Evolutionary conservation across 37 sponge, comb jelly and placozoan genomes (phyloP).

Genomic region (Oopsacas minuta): DNA sequence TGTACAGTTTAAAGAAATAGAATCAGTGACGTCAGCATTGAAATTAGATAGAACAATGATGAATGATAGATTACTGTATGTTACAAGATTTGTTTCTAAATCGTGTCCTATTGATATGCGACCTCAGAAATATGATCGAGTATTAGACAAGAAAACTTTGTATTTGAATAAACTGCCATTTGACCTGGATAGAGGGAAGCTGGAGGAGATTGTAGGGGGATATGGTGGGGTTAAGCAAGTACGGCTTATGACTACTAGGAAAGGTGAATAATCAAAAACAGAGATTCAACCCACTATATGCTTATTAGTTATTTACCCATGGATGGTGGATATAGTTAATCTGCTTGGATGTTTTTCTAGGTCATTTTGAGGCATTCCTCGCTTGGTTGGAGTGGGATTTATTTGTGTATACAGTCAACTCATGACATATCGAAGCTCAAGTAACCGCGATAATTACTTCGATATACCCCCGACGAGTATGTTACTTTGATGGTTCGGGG

Average conservation of each 20-base stretch:
- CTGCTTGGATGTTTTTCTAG: no score
- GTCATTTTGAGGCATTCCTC: no score
- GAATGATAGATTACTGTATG: background rate
- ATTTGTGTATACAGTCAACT: no score
- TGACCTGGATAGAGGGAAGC: background rate
- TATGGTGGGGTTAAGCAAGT: background rate
- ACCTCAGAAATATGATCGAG: background rate
- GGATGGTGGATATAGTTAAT: no score
- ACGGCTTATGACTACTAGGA: background rate
- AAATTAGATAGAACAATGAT: background rate
- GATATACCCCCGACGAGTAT: no score
- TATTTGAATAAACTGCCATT: background rate
- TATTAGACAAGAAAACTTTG: slow-evolving; percentile 14
- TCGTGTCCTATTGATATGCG: background rate
- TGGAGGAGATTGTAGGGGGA: background rate
- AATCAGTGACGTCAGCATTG: background rate
- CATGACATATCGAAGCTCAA: no score
- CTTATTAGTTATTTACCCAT: no score
- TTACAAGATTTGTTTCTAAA: background rate
- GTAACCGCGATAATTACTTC: no score
- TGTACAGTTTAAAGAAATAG: background rate
- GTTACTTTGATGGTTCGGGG: no score
- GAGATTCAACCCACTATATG: no score
- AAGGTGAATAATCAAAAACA: background rate
- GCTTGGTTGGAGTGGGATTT: no score